Conservation (phyloP, 2,888 invertebrate species). For the Elysia crispata region DNA sequence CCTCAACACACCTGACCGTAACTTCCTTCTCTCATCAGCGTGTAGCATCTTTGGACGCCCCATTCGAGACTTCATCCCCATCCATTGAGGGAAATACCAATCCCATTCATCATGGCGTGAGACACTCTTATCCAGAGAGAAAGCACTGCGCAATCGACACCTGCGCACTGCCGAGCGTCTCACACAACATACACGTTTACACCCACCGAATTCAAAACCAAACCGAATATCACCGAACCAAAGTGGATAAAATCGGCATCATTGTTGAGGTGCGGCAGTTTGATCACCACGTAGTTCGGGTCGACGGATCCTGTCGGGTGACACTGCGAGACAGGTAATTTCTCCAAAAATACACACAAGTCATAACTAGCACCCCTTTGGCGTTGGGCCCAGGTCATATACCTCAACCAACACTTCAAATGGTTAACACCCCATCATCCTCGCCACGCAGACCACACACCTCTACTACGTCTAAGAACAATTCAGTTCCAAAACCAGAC, state of each 20-base stretch:
- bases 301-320: conserved; percentile 42
- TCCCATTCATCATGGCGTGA: conserved; percentile 51
- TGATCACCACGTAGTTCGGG: conserved; percentile 15
- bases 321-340: background rate
- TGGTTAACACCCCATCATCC: no score
- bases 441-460: no score
- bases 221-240: conserved; percentile 54
- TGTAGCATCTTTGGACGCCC: conserved; percentile 29
- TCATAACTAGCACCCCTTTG: no score
- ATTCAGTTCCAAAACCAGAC: no score
- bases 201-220: conserved; percentile 52
- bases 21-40: conserved; percentile 51
- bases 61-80: conserved; percentile 43
- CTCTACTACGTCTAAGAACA: no score
- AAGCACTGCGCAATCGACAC: conserved; percentile 59
- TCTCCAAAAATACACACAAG: no score
- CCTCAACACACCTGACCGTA: conserved; percentile 51
- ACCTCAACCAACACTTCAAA: no score
- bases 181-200: conserved; percentile 55
- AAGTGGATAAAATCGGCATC: conserved; percentile 62
- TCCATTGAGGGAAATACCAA: conserved; percentile 54
- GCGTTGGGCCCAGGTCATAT: no score
- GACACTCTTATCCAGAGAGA: conserved; percentile 52
- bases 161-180: conserved; percentile 53
- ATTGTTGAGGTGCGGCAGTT: conserved; percentile 55